A percentile compares a stretch with the other conserved stretches of the same genome.
These are phyloP conservation scores for Lithobates pipiens DNA, from an alignment of 2,797 vertebrate genomes.

Conservation along the genomic window DNA sequence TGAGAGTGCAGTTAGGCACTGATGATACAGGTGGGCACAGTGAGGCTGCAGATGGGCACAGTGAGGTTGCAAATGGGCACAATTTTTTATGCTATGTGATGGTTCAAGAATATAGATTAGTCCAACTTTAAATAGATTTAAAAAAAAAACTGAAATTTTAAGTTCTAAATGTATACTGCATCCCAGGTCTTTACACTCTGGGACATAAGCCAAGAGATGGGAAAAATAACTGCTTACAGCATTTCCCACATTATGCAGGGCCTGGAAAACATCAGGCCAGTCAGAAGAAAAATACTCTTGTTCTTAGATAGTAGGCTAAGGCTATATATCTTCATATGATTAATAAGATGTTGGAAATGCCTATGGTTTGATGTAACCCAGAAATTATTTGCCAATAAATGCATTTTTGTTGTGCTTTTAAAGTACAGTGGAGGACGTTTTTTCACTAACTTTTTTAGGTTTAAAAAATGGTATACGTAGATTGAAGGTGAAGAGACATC, in stretches of 20 bases:
- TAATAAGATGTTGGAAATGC: conserved; percentile 29
- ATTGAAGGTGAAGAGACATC: too few relatives aligned
- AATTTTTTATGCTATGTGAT: too few relatives aligned
- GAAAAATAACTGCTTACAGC: conserved; percentile 62
- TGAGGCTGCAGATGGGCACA: too few relatives aligned
- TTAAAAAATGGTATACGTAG: too few relatives aligned
- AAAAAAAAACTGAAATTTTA: conserved; percentile 58
- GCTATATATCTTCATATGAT: conserved; percentile 54
- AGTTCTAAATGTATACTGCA: conserved; percentile 65
- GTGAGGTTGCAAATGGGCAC: too few relatives aligned
- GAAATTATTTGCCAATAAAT: conserved; percentile 24
- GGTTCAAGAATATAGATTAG: too few relatives aligned
- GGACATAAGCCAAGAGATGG: conserved; percentile 67
- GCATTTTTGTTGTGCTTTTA: conserved; percentile 8
- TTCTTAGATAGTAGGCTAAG: conserved; percentile 59
- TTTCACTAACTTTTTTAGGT: too few relatives aligned
- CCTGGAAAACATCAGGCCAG: conserved; percentile 48
- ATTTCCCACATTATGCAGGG: conserved; percentile 70
- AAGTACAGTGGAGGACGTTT: background rate
- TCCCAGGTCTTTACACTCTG: conserved; percentile 65
- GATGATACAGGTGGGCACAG: too few relatives aligned
- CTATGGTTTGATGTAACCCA: conserved; percentile 32
- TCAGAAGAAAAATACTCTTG: conserved; percentile 29
- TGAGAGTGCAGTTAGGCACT: too few relatives aligned
- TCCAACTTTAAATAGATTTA: background rate